Evolutionary conservation across 2,888 invertebrate species (phyloP), one percentile per base, ranked within the genome.

Genomic region (Diarsia dahlii): DNA sequence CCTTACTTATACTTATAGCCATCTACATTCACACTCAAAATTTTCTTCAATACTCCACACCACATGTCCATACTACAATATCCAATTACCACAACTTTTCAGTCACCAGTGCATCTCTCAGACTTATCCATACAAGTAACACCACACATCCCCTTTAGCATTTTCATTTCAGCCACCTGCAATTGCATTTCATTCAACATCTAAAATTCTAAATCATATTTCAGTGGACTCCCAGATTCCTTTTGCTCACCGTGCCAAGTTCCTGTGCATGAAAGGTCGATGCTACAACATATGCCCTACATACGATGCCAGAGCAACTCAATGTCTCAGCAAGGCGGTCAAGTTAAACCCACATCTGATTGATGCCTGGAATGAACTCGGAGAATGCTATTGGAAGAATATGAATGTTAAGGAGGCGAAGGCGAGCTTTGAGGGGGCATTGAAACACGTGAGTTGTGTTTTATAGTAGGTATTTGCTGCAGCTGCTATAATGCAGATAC

Each of bases 381-480:
- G 99, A 0, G 98, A 99, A 93, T 98, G 98, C 90, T 98, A 98
- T 92, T 99, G 98, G 98, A 99, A 99, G 94, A 98, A 98, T 90
- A 97, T 98, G 90, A 98, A 99, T 90, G 95, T 98, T 10, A 97
- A 97, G 83, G 98, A 98, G 89, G 98, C 99, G 0, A 98, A 97
- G 90, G 98, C 98, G 88, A 99, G 99, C 93, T 99, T 99, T 93
- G 97, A 97, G 88, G 98, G 98, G 68, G 98, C 98, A 76, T 93
- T 98, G 78, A 97, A 97, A 90, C 97, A 98, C 94, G 98, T 98
- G 93, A 93, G 95, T 94, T 74, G 12, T 45, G 2, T 3, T 39
- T 20, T 12, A 28, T 15, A 34, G 0, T 5, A 3, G n/a, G 1
- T 5, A 3, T 63, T 63, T 54, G 13, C 34, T 46, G 50, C 23